These are phyloP conservation scores for Stylophora pistillata DNA, from an alignment of 64 coral and sea anemone species.

Conservation along the genomic window DNA sequence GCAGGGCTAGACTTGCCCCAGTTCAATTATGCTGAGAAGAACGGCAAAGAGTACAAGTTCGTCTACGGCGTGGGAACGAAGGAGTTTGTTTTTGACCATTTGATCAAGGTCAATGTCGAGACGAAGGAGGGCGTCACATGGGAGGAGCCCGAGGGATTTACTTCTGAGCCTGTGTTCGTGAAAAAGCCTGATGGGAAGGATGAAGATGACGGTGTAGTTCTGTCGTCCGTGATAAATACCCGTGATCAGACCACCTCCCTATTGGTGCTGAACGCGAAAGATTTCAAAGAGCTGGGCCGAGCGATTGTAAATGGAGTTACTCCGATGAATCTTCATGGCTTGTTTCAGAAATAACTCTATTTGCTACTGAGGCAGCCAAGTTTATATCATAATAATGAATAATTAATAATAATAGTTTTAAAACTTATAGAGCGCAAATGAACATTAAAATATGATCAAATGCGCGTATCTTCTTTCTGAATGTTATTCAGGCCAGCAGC, in stretches of 20 bases:
- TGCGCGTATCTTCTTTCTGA: too few species aligned
- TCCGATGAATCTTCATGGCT: constrained; percentile 69
- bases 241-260: constrained; percentile 63
- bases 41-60: constrained; percentile 66
- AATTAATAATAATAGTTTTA: too few species aligned
- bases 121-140: constrained; percentile 59
- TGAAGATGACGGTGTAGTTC: constrained; percentile 84
- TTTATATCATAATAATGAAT: too few species aligned
- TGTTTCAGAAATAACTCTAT: constrained; percentile 1
- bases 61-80: constrained; percentile 25
- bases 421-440: too few species aligned
- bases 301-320: constrained; percentile 57
- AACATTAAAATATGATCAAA: too few species aligned
- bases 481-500: too few species aligned
- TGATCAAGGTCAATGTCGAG: constrained; percentile 70
- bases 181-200: constrained; percentile 46
- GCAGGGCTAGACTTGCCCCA: constrained; percentile 66
- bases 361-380: too few species aligned
- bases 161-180: constrained; percentile 88
- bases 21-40: constrained; percentile 71
- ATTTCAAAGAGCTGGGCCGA: constrained; percentile 66
- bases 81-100: neutral
- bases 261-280: constrained; percentile 70
- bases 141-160: constrained; percentile 40
- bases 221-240: constrained; percentile 73